phyloP scores from a whole-genome alignment of 2,797 vertebrate genomes.

The Simalia tracyae region DNA sequence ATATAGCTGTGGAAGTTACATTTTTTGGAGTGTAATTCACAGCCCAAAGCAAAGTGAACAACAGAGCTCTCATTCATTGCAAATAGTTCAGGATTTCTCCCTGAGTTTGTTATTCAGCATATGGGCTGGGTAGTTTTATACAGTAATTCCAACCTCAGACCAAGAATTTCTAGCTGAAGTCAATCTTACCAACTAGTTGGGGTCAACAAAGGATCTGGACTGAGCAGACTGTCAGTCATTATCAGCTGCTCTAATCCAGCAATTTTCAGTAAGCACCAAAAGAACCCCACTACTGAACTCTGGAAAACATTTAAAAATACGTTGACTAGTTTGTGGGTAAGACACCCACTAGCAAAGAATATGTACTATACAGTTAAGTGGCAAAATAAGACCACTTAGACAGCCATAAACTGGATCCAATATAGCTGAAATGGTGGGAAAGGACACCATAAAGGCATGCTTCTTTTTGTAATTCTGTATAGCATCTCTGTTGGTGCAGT shows the following conservation, averaged over 20 bases:
- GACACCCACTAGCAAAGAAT: neutral
- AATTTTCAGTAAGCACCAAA: neutral
- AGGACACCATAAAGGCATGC: neutral
- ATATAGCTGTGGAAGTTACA: neutral
- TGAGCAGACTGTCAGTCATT: neutral
- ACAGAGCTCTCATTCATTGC: neutral
- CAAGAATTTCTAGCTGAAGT: neutral
- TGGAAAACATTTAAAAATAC: neutral
- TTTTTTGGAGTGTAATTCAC: neutral
- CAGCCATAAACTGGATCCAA: neutral
- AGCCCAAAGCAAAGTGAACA: neutral
- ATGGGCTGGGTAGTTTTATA: neutral
- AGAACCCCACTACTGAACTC: neutral
- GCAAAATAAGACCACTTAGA: neutral
- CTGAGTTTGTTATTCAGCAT: neutral
- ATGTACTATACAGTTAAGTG: neutral
- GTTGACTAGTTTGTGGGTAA: neutral
- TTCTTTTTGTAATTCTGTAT: neutral
- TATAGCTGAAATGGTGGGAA: neutral
- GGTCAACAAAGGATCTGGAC: neutral
- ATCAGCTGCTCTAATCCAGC: neutral
- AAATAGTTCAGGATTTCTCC: neutral
- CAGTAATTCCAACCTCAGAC: neutral
- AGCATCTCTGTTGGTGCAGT: neutral
- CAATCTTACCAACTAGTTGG: neutral